Evolutionary conservation across 2,888 invertebrate species (phyloP).

Genomic region (Drosophila phalerata): DNA sequence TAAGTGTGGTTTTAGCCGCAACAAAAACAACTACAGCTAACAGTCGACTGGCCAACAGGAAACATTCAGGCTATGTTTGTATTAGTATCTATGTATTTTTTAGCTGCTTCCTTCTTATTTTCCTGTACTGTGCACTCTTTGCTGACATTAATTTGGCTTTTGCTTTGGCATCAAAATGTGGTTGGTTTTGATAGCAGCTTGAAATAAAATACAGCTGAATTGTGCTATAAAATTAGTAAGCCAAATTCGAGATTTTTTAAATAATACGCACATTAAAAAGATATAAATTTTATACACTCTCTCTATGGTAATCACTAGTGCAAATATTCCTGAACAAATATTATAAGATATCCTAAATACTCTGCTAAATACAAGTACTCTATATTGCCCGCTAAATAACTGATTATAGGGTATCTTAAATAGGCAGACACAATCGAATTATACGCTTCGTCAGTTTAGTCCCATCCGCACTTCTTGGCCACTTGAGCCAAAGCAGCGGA

Average conservation of each 20-base stretch:
- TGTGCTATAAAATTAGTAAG: constrained; percentile 21
- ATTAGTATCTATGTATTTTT: constrained; percentile 16
- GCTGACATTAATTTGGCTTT: constrained; percentile 42
- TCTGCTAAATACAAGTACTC: too few species aligned
- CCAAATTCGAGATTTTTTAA: constrained; percentile 12
- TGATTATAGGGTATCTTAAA: constrained; percentile 20
- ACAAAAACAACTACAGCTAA: constrained; percentile 34
- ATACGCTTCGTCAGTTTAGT: constrained; percentile 15
- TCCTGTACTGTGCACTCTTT: neutral
- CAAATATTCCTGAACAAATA: neutral
- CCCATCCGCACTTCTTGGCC: constrained; percentile 14
- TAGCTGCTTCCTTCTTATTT: constrained; percentile 12
- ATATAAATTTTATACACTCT: constrained; percentile 11
- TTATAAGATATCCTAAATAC: neutral
- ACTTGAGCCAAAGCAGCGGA: constrained; percentile 44
- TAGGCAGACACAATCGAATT: constrained; percentile 7
- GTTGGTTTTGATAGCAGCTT: constrained; percentile 11
- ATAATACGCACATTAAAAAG: constrained; percentile 17
- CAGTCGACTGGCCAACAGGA: constrained; percentile 31
- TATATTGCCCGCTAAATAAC: neutral
- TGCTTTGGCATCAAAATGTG: constrained; percentile 20
- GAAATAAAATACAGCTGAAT: constrained; percentile 32
- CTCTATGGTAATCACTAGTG: neutral
- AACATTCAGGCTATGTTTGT: constrained; percentile 2
- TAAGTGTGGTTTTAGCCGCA: constrained; percentile 62